Evolutionary conservation across 2,888 invertebrate genomes (phyloP).

Genomic region (Odiellus spinosus): DNA sequence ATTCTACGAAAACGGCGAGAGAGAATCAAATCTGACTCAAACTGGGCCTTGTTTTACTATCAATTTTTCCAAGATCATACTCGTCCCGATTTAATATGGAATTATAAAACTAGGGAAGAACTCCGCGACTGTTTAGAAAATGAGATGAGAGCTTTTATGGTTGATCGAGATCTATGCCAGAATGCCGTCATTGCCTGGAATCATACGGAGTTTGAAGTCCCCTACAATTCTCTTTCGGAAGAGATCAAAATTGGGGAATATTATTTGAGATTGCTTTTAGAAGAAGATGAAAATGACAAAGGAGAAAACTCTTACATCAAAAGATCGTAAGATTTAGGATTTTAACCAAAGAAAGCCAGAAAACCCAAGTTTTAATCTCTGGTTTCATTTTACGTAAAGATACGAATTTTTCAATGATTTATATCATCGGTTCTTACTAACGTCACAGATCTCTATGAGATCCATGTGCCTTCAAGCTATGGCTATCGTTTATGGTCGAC

Average conservation of each 20-base stretch:
- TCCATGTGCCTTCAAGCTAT: conserved; percentile 95
- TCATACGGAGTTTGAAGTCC: conserved; percentile 88
- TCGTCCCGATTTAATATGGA: conserved; percentile 95
- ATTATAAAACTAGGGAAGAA: conserved; percentile 95
- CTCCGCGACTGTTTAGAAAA: conserved; percentile 77
- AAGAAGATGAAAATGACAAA: conserved; percentile 58
- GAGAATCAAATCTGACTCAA: conserved; percentile 65
- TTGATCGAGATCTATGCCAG: conserved; percentile 62
- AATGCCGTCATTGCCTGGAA: conserved; percentile 80
- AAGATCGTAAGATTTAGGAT: conserved; percentile 58
- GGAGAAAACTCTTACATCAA: conserved; percentile 51
- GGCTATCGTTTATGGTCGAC: conserved; percentile 92
- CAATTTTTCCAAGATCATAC: conserved; percentile 88
- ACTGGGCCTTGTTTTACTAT: conserved; percentile 88
- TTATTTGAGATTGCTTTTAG: conserved; percentile 80
- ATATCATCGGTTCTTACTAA: conserved; percentile 89
- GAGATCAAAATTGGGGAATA: conserved; percentile 98
- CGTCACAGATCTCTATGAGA: conserved; percentile 79
- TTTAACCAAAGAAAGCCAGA: not conserved
- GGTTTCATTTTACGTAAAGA: conserved; percentile 35
- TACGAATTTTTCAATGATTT: conserved; percentile 96
- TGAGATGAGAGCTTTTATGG: conserved; percentile 74
- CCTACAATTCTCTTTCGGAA: conserved; percentile 81
- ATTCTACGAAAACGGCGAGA: conserved; percentile 78
- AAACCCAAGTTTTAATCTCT: not conserved